Conservation (phyloP, 2,888 invertebrate genomes). For the Drosophila nigricruria region DNA sequence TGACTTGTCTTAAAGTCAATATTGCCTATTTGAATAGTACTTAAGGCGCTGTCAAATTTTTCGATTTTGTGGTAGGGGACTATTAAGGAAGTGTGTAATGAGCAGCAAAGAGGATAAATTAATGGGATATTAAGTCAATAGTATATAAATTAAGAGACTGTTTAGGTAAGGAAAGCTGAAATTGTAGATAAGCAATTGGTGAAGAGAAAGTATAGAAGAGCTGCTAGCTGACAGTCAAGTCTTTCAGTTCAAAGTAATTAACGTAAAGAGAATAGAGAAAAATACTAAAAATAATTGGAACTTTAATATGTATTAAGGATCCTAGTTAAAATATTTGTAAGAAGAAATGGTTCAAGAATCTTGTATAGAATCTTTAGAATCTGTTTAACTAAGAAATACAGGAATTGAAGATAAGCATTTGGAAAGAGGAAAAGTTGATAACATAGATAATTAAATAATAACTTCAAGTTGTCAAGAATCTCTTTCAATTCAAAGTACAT, state of each 20-base stretch:
- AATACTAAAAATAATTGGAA: not conserved
- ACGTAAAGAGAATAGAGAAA: not conserved
- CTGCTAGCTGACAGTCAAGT: no score
- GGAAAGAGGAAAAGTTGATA: no score
- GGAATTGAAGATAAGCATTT: no score
- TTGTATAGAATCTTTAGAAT: no score
- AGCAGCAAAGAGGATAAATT: not conserved
- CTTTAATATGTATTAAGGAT: no score
- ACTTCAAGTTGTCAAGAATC: no score
- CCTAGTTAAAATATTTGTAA: no score
- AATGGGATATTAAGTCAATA: not conserved
- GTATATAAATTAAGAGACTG: not conserved
- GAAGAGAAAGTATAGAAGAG: not conserved
- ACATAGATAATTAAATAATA: no score
- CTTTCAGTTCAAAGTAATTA: not conserved
- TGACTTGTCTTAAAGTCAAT: slow-evolving; percentile 4
- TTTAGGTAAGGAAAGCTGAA: not conserved
- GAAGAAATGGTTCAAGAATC: no score
- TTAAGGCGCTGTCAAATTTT: not conserved
- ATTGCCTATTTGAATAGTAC: not conserved
- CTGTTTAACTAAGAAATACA: no score
- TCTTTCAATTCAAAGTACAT: no score
- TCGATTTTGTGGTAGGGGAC: not conserved
- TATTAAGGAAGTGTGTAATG: not conserved
- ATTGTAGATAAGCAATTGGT: not conserved